Evolutionary conservation across 2,888 invertebrate genomes (phyloP).

Genomic region (Luperina testacea): DNA sequence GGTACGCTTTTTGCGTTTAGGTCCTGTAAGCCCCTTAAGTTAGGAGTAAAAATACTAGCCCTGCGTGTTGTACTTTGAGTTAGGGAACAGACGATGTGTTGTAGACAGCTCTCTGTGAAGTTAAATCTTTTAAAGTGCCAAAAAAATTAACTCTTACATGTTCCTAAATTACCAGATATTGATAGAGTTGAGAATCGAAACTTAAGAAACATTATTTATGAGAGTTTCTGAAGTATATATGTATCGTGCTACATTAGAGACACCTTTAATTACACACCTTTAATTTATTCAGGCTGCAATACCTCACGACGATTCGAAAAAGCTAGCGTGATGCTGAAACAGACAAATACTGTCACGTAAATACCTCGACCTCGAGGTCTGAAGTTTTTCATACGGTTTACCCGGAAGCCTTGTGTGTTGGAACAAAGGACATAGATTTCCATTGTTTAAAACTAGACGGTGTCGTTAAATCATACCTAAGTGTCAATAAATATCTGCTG

Average conservation of each 20-base stretch:
- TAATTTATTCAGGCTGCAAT: not conserved
- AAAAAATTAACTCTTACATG: not conserved
- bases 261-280: no score
- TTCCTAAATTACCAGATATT: not conserved
- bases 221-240: not conserved
- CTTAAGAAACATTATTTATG: not conserved
- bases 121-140: not conserved
- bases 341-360: not conserved
- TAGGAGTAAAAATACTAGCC: not conserved
- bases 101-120: not conserved
- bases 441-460: conserved; percentile 25
- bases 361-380: conserved; percentile 14
- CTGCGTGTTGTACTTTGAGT: not conserved
- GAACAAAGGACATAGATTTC: conserved; percentile 37
- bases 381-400: conserved; percentile 32
- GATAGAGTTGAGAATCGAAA: not conserved
- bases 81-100: no score
- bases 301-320: not conserved
- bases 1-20: no score
- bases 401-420: conserved; percentile 15
- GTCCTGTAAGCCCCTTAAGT: not conserved
- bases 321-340: not conserved
- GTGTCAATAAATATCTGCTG: conserved; percentile 12
- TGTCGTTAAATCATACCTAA: not conserved
- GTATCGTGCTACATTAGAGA: not conserved